Evolutionary conservation across 2,113 vertebrate species (phyloP), one percentile per base, ranked within the genome.

Genomic region (Toxotes chatareus): DNA sequence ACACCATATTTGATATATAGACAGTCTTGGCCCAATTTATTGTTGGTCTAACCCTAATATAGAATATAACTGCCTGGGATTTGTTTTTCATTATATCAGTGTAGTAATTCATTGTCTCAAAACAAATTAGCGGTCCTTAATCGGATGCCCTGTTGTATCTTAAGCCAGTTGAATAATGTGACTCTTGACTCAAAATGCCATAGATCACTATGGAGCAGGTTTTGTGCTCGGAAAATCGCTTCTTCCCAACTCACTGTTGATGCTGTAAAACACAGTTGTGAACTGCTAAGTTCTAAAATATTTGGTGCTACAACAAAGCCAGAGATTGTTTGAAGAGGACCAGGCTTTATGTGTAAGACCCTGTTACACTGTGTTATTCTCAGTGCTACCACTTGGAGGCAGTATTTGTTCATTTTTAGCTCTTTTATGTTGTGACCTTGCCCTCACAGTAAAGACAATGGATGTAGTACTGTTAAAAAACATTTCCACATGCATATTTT

Each of bases 341-440:
- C 13, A 60, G 40, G 4, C 62, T 27, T 27, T 5, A 49, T 47
- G 21, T 19, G 27, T 3, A 0, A 4, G 1, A 19, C 31, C 31
- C 23, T 55, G 27, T 40, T 34, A 42, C 53, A 31, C 31, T 7
- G 31, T 27, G 36, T 23, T 40, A 68, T 77, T 73, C 32, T 71
- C 3, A 2, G 0, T 40, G 6, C 31, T 69, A 46, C 85, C 78
- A 86, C 84, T 34, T 2, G 73, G 42, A 3, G 60, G 71, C 65
- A 73, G 59, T 77, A 56, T 82, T 84, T 76, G 34, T 57, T 65
- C 2, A 55, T 49, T 68, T 34, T 69, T 1, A 16, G 11, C 8
- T 21, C 6, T 1, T 7, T 56, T 3, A 3, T 3, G 31, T 27
- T 47, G 27, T 16, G 10, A 60, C 49, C 11, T 19, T 19, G 14